Conservation (phyloP, 64 coral and sea anemone species). For the Exaiptasia diaphana region DNA sequence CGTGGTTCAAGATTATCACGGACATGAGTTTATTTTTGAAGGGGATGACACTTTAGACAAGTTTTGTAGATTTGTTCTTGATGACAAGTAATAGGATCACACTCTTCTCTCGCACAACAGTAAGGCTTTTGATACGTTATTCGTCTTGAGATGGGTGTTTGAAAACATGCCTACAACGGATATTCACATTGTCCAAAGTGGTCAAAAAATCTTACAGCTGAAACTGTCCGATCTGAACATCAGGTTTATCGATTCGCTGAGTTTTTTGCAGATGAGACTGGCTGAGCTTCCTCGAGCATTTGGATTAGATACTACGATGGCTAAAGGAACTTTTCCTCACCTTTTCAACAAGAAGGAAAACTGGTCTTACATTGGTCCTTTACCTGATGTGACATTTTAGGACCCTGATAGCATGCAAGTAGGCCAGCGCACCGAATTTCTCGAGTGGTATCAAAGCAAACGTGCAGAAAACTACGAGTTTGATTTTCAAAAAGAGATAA, state of each 20-base stretch:
- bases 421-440: too few relatives aligned
- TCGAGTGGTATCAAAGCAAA: too few relatives aligned
- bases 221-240: neutral
- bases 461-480: too few relatives aligned
- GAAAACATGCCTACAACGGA: neutral
- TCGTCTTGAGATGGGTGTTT: neutral
- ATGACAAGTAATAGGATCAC: too few relatives aligned
- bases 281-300: neutral
- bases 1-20: too few relatives aligned
- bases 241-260: neutral
- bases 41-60: too few relatives aligned
- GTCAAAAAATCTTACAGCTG: neutral
- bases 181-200: neutral
- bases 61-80: too few relatives aligned
- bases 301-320: neutral
- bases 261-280: neutral
- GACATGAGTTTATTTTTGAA: too few relatives aligned
- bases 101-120: too few relatives aligned
- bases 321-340: conserved; percentile 17
- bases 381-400: neutral
- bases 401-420: neutral
- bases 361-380: neutral
- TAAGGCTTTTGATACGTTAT: neutral
- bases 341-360: neutral
- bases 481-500: too few relatives aligned